Base-by-base conservation (phyloP, 2,888 invertebrate species). In the Phorcus lineatus region DNA sequence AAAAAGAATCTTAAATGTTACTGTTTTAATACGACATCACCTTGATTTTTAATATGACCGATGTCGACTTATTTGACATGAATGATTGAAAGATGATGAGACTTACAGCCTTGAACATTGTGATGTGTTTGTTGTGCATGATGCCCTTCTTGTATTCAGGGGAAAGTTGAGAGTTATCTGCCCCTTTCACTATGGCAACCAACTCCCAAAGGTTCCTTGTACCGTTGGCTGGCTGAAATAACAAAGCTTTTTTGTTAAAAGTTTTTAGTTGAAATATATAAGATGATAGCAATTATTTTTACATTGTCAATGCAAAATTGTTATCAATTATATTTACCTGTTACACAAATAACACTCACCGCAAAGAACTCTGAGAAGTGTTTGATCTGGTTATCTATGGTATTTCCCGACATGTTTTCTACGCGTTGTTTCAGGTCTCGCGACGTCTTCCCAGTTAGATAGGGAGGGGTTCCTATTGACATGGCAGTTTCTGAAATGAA, bases 141-240 rank as follows among this genome's bases (percentile, higher is more conserved):
- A 94, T 93, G n/a, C 93, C 93, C 78, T 87, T 88, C 62, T 87
- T 87, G 88, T 93, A 93, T 53, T 86, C 84, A 2, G 86, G 78
- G 1, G 92, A 90, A 55, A 93, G 86, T 57, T 90, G 83, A 17
- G 89, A 87, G 62, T 90, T 88, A 81, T 92, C 91, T 36, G 88
- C 79, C 4, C 93, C 92, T 57, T 88, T 82, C 11, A 90, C 82
- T 31, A 93, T 91, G 3, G 86, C 86, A 19, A 93, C 92, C 74
- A 94, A 88, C 80, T 93, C 92, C 93, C 93, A 93, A 28, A 93
- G 86, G 84, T 94, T 93, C 57, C 86, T 82, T 17, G 91, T 90
- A 17, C 93, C 93, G 74, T 86, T 83, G 16, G 92, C 90, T 75
- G 89, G 89, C 93, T 93, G 86, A 9, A 85, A 86, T 16, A 47